Evolutionary conservation across 2,113 vertebrate species (phyloP).

Genomic region (Sylvilagus bachmani): DNA sequence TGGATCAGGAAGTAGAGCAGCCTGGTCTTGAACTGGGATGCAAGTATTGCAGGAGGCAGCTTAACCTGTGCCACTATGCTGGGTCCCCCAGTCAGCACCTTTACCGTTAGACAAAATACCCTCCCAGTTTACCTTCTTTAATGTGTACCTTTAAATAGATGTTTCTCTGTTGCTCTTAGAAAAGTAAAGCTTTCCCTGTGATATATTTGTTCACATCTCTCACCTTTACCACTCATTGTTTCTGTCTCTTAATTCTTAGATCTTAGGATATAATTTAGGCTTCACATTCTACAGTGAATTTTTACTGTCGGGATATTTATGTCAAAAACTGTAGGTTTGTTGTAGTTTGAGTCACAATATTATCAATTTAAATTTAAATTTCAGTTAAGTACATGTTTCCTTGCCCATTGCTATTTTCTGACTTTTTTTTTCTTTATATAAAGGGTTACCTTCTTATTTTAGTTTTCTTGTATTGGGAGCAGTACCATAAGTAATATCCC

Average conservation of each 20-base stretch:
- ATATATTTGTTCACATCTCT: not conserved
- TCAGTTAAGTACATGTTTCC: not conserved
- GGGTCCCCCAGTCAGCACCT: no score
- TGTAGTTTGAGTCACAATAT: not conserved
- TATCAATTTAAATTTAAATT: conserved; percentile 4
- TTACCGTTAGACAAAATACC: no score
- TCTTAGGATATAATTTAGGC: not conserved
- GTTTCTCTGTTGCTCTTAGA: not conserved
- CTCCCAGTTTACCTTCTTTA: not conserved
- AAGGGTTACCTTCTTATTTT: not conserved
- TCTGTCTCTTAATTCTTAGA: not conserved
- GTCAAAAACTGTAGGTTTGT: not conserved
- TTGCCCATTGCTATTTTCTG: not conserved
- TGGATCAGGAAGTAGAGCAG: no score
- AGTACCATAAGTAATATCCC: not conserved
- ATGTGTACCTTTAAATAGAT: not conserved
- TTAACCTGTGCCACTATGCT: no score
- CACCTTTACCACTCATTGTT: not conserved
- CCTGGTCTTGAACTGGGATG: no score
- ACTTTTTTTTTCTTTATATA: not conserved
- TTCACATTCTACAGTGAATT: not conserved
- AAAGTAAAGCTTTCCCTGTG: not conserved
- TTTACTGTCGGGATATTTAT: not conserved
- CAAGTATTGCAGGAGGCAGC: no score
- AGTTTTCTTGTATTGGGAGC: conserved; percentile 13